Percentiles rank a stretch among this genome's conserved stretches.
These are phyloP conservation scores for Calameuta idolon DNA, from an alignment of 2,888 invertebrate genomes.

Conservation along the genomic window DNA sequence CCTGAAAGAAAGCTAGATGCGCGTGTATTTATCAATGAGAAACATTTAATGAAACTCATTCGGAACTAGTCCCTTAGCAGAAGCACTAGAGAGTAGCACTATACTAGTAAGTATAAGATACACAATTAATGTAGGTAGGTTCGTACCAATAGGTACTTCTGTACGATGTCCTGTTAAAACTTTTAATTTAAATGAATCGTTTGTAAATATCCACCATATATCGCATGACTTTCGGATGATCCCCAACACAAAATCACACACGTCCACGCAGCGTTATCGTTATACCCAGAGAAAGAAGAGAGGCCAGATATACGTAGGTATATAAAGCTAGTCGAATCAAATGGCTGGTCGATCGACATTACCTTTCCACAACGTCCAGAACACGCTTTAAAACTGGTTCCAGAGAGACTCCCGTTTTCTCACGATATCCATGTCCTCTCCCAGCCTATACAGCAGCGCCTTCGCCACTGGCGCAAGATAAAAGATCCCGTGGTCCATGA, in stretches of 20 bases:
- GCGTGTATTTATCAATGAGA: background rate
- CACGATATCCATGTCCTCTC: background rate
- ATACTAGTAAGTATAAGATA: conserved; percentile 12
- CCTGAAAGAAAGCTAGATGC: background rate
- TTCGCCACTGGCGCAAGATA: background rate
- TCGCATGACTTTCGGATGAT: background rate
- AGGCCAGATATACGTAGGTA: background rate
- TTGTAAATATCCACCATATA: conserved; percentile 45
- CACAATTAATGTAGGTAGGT: conserved; percentile 16
- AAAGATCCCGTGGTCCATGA: background rate
- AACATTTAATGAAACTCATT: conserved; percentile 18
- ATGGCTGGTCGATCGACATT: background rate
- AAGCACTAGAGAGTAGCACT: conserved; percentile 17
- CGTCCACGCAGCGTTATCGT: background rate
- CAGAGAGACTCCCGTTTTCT: background rate
- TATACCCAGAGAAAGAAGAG: background rate
- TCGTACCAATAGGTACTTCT: conserved; percentile 18
- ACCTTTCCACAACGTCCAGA: background rate
- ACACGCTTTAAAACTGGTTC: background rate
- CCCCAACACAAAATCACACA: background rate
- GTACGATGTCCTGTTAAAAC: conserved; percentile 39
- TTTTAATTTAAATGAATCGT: conserved; percentile 57
- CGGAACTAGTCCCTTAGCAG: conserved; percentile 35
- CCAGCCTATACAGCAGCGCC: background rate
- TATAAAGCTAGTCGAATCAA: background rate